These are phyloP conservation scores for Eupelmus urozonus DNA, from an alignment of 2,888 invertebrate species.

Conservation along the genomic window DNA sequence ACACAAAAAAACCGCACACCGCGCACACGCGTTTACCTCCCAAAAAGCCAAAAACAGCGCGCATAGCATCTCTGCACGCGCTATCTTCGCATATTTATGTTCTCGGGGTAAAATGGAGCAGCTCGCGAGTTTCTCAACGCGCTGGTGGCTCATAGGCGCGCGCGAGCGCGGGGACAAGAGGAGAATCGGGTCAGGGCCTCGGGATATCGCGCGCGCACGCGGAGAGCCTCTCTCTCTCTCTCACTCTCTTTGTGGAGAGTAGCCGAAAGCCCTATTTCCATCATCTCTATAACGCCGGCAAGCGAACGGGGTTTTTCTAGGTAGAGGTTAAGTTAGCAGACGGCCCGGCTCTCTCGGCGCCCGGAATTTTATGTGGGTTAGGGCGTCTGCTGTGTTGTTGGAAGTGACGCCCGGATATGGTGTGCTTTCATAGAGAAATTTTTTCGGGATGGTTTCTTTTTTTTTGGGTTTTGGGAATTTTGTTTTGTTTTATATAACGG, in stretches of 20 bases:
- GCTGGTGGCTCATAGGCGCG: background rate
- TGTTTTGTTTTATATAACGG: too few relatives aligned
- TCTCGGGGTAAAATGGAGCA: slow-evolving; percentile 34
- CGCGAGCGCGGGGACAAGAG: slow-evolving; percentile 10
- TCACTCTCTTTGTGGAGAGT: background rate
- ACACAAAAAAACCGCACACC: too few relatives aligned
- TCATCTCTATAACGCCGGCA: background rate
- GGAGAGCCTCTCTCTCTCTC: background rate
- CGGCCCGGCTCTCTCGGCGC: too few relatives aligned
- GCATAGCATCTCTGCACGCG: background rate
- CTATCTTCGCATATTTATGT: slow-evolving; percentile 6
- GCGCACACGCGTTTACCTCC: too few relatives aligned
- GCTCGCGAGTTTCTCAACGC: slow-evolving; percentile 16
- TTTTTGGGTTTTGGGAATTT: too few relatives aligned
- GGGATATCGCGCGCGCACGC: slow-evolving; percentile 35
- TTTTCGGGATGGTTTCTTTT: too few relatives aligned
- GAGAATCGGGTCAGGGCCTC: slow-evolving; percentile 55
- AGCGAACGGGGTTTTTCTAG: slow-evolving; percentile 7
- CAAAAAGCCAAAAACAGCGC: background rate
- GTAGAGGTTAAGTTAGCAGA: slow-evolving; percentile 26
- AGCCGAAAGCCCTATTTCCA: slow-evolving; percentile 48
- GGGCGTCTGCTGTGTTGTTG: too few relatives aligned
- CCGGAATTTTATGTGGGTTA: too few relatives aligned
- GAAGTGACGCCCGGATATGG: too few relatives aligned
- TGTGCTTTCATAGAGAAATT: too few relatives aligned